Conservation (phyloP, 2,113 vertebrate species). For the Pampusana beccarii region DNA sequence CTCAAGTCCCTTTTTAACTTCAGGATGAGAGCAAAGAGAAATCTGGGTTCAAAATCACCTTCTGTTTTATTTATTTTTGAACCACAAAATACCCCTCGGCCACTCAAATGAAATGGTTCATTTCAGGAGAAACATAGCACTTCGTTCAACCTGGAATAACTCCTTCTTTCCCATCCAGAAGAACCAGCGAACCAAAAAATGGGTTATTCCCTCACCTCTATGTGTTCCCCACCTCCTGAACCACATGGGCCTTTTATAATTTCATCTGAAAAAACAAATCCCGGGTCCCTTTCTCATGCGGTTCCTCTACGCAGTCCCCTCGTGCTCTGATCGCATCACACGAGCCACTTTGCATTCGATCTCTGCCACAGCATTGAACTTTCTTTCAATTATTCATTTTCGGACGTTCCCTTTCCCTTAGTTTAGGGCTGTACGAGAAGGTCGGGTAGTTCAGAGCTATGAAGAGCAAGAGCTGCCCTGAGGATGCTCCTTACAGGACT, state of each 20-base stretch:
- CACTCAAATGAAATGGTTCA: background rate
- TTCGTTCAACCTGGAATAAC: background rate
- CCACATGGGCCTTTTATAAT: background rate
- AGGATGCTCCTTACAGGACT: background rate
- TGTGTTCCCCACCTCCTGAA: background rate
- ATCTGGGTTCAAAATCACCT: background rate
- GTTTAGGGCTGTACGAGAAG: background rate
- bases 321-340: background rate
- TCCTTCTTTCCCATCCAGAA: background rate
- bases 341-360: rapidly evolving
- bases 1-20: background rate
- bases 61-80: background rate
- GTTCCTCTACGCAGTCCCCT: too few species aligned
- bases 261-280: background rate
- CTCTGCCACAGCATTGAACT: background rate
- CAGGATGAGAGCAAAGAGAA: background rate
- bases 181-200: background rate
- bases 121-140: background rate
- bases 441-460: background rate
- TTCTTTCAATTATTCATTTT: rapidly evolving
- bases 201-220: background rate
- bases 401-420: rapidly evolving
- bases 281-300: background rate
- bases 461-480: background rate
- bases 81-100: background rate